Evolutionary conservation across 2,113 vertebrate genomes (phyloP).

Genomic region (Myxocyprinus asiaticus): DNA sequence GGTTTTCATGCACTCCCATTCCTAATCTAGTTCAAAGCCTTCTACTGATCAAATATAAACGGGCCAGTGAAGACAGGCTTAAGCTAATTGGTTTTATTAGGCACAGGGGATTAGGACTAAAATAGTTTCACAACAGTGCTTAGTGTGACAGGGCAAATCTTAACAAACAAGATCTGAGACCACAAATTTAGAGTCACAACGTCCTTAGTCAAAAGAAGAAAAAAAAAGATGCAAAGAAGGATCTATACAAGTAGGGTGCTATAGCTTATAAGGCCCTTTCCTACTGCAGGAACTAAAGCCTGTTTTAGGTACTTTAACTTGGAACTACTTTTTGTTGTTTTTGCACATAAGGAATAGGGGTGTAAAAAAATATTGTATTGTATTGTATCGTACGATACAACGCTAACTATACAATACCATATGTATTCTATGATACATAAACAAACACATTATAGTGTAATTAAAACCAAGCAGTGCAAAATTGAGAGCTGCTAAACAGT

Average conservation of each 20-base stretch:
- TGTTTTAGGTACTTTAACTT: too few relatives aligned
- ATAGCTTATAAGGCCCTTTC: too few relatives aligned
- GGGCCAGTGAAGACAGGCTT: conserved; percentile 37
- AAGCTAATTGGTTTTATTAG: conserved; percentile 54
- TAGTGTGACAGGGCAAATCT: conserved; percentile 50
- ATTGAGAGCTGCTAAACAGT: too few relatives aligned
- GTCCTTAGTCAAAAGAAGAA: conserved; percentile 3
- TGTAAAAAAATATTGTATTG: too few relatives aligned
- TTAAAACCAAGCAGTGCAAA: too few relatives aligned
- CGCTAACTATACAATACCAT: too few relatives aligned
- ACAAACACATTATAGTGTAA: too few relatives aligned
- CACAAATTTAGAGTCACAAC: conserved; percentile 38
- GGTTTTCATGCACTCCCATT: not conserved
- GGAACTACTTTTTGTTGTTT: too few relatives aligned
- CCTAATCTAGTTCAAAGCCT: not conserved
- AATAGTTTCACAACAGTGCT: conserved; percentile 38
- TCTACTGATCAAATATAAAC: conserved; percentile 31
- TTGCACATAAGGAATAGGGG: too few relatives aligned
- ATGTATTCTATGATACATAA: too few relatives aligned
- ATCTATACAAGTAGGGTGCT: not conserved
- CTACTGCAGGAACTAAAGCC: too few relatives aligned
- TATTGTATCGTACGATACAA: too few relatives aligned
- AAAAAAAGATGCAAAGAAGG: conserved; percentile 3
- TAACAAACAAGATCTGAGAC: conserved; percentile 46
- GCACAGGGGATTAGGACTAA: conserved; percentile 29